Evolutionary conservation across 2,113 vertebrate species (phyloP).

Genomic region (Ctenomys sociabilis): DNA sequence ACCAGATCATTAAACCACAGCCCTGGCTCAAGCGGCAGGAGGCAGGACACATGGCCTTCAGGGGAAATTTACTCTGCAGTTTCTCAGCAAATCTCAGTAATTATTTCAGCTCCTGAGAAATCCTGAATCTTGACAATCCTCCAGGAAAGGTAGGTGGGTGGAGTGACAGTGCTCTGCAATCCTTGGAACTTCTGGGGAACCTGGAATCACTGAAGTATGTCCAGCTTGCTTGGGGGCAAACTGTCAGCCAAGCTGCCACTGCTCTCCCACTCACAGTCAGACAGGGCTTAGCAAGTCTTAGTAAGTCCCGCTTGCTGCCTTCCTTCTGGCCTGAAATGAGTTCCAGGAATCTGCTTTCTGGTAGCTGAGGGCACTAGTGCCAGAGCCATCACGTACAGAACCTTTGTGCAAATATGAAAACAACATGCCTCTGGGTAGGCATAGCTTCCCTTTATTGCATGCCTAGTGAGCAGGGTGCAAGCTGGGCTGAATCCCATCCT

Average conservation of each 20-base stretch:
- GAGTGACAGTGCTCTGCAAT: neutral
- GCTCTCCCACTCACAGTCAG: neutral
- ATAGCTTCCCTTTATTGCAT: neutral
- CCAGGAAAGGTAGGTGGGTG: neutral
- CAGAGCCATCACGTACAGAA: neutral
- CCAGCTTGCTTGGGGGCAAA: neutral
- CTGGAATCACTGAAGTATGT: neutral
- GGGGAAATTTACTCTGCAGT: neutral
- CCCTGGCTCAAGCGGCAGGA: neutral
- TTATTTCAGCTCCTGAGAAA: slow-evolving; percentile 37
- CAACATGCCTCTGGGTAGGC: neutral
- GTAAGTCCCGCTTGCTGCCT: neutral
- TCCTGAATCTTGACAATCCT: slow-evolving; percentile 43
- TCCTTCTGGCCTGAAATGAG: neutral
- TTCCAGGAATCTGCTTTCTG: neutral
- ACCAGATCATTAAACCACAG: neutral
- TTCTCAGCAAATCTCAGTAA: neutral
- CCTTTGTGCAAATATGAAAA: neutral
- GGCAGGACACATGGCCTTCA: neutral
- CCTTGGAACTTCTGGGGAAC: neutral
- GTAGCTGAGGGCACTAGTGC: neutral
- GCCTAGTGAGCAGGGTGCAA: neutral
- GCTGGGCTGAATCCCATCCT: too few species aligned
- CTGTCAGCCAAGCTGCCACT: neutral
- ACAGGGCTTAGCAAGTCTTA: neutral